Base-by-base conservation (phyloP, 2,113 vertebrate species). In the Psilopogon haemacephalus region DNA sequence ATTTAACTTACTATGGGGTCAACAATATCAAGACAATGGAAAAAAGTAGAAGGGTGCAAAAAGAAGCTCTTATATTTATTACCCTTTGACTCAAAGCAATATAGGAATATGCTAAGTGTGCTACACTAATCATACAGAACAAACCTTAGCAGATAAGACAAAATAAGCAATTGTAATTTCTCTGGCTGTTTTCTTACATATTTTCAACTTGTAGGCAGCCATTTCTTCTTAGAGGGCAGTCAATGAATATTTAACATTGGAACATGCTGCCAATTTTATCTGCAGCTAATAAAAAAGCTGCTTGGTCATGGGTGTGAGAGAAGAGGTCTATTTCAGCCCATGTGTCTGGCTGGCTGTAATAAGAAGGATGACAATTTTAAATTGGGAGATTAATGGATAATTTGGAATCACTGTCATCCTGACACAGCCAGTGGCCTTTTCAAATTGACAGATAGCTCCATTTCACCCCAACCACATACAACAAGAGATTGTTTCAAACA, bases 371-470 rank as follows among this genome's bases (percentile, higher is more conserved):
- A 96, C 94, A 96, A 96, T 89, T 97, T 95, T 85, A 96, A 96
- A 96, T 89, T 92, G 95, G 74, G 89, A 96, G 95, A 97, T 97
- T 96, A 97, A 97, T 96, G 93, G 95, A 92, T 96, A 95, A 97
- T 95, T 96, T 97, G 90, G 91, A 95, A 95, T 95, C 82, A 70
- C 88, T 96, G 94, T 96, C 93, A 94, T 89, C 95, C 84, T 95
- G 88, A 96, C 96, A 95, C 77, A 94, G 89, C 6, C 84, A 76
- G 82, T 92, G 91, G 97, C 97, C 95, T 97, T 97, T 96, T 96
- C 95, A 96, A 95, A 96, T 95, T 91, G 94, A 96, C 75, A 96
- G 90, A 91, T 95, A 91, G 91, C 93, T 96, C 88, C 89, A 95
- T 96, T 95, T 96, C 96, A 95, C 86, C 91, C 86, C 88, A 84